These are phyloP conservation scores for Tauraco erythrolophus DNA, from an alignment of 2,113 vertebrate genomes.

Conservation along the genomic window DNA sequence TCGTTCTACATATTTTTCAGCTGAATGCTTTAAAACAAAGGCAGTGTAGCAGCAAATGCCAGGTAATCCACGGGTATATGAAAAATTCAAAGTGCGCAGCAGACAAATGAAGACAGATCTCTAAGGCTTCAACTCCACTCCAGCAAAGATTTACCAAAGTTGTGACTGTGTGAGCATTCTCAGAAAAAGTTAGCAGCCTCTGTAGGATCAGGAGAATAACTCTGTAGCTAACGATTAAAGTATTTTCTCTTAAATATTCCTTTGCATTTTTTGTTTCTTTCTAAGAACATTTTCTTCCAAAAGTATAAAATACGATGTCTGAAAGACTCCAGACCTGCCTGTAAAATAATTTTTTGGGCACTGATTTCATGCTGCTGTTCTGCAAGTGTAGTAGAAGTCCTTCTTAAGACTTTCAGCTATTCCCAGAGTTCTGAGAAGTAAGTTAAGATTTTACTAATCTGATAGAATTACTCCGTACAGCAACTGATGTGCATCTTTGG, in stretches of 20 bases:
- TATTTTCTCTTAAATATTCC: slow-evolving; percentile 6
- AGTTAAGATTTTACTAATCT: not conserved
- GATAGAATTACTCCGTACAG: not conserved
- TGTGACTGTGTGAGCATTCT: not conserved
- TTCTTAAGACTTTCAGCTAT: not conserved
- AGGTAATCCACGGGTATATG: not conserved
- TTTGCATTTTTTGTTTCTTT: not conserved
- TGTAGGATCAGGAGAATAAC: not conserved
- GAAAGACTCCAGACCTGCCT: not conserved
- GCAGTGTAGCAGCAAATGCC: not conserved
- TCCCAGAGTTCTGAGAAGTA: slow-evolving; percentile 19
- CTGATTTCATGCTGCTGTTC: not conserved
- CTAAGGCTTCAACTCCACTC: not conserved
- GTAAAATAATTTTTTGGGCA: not conserved
- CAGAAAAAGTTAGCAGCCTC: not conserved
- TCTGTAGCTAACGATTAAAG: not conserved
- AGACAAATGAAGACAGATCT: not conserved
- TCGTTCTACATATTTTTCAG: slow-evolving; percentile 7
- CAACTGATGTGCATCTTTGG: not conserved
- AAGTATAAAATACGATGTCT: not conserved
- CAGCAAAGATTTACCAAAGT: not conserved
- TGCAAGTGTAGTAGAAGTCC: not conserved
- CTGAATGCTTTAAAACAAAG: slow-evolving; percentile 7
- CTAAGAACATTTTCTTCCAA: not conserved
- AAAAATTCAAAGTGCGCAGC: not conserved